Percentiles rank a stretch among this genome's conserved stretches.
Conservation (phyloP, 2,113 vertebrate genomes). For the Campylomormyrus numenius region DNA sequence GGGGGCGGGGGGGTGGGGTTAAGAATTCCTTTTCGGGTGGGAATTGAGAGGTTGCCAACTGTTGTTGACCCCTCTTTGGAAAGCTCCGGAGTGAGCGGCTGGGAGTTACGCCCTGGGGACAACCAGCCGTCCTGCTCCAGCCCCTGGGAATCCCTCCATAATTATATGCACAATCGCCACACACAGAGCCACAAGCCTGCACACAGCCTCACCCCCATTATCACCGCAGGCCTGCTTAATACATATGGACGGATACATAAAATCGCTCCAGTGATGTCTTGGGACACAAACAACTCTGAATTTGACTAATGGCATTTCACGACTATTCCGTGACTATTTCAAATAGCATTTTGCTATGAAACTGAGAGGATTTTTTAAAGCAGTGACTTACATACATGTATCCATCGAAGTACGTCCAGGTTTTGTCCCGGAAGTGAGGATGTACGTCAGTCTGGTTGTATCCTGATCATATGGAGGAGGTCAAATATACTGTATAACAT, state of each 20-base stretch:
- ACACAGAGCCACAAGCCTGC: not conserved
- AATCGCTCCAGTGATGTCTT: not conserved
- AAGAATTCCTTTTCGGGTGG: slow-evolving; percentile 25
- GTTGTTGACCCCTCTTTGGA: slow-evolving; percentile 39
- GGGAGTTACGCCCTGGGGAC: slow-evolving; percentile 29
- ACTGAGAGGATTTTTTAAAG: not conserved
- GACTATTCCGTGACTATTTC: not conserved
- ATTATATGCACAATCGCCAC: slow-evolving; percentile 9
- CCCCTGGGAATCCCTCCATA: slow-evolving; percentile 30
- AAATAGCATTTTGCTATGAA: not conserved
- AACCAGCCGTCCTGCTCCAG: slow-evolving; percentile 28
- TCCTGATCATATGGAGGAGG: not conserved
- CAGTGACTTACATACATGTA: not conserved
- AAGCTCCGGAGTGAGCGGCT: slow-evolving; percentile 22
- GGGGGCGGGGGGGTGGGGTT: not conserved
- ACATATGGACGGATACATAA: not conserved
- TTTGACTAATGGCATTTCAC: not conserved
- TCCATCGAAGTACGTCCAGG: not conserved
- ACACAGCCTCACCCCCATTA: not conserved
- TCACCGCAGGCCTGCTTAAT: not conserved
- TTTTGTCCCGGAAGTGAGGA: not conserved
- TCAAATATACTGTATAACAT: not conserved
- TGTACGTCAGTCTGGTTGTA: not conserved
- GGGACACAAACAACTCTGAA: not conserved
- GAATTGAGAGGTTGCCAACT: slow-evolving; percentile 39